A percentile compares a stretch with the other conserved stretches of the same genome.
phyloP scores from a whole-genome alignment of 2,797 vertebrate species.

The Gila robusta region DNA sequence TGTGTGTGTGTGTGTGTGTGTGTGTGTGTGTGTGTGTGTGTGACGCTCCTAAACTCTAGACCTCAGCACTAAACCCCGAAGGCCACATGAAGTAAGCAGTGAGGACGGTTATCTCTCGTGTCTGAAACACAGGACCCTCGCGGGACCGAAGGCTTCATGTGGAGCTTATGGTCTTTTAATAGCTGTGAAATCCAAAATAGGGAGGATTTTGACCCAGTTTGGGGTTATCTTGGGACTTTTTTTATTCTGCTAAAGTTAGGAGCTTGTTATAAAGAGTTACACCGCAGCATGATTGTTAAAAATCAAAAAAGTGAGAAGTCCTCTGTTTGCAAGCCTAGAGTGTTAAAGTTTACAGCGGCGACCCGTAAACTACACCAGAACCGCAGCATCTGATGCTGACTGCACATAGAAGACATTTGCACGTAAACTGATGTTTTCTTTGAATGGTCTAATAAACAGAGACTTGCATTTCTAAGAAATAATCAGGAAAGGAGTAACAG shows the following conservation, averaged over 20 bases:
- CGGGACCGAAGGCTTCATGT: constrained; percentile 13
- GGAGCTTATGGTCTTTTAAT: constrained; percentile 51
- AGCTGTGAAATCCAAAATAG: constrained; percentile 41
- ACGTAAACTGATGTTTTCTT: constrained; percentile 9
- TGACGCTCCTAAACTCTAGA: constrained; percentile 59
- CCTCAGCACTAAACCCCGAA: constrained; percentile 48
- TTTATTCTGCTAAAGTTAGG: constrained; percentile 29
- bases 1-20: no score
- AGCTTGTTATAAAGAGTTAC: constrained; percentile 10
- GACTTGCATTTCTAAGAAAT: neutral
- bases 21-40: constrained; percentile 27
- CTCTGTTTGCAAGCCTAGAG: neutral
- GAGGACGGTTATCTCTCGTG: constrained; percentile 33
- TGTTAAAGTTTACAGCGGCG: neutral
- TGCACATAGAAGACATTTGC: neutral
- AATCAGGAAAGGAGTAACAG: neutral
- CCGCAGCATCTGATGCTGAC: neutral
- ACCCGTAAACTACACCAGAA: neutral
- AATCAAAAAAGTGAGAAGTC: constrained; percentile 16
- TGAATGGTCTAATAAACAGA: constrained; percentile 16
- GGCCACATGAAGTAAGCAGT: constrained; percentile 50
- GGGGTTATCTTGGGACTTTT: constrained; percentile 42
- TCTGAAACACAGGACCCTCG: constrained; percentile 14
- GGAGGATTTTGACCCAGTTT: constrained; percentile 27
- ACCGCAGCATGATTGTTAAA: constrained; percentile 18